Evolutionary conservation across 1,140 invertebrate species (phyloP).

Genomic region (Hetaerina americana): DNA sequence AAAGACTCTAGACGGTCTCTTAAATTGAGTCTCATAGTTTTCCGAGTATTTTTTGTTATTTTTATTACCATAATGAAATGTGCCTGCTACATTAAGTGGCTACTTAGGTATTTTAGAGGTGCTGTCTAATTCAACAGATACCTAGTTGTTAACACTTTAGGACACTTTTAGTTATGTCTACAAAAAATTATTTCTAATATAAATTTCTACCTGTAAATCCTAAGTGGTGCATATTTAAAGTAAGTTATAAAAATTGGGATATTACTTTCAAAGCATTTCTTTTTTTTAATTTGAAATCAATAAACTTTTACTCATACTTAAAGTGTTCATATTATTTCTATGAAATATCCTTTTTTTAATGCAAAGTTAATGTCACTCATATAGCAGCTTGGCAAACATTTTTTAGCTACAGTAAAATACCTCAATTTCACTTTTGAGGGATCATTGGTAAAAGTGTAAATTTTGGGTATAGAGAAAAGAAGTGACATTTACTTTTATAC

Average conservation of each 20-base stretch:
- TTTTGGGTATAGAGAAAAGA: too few species aligned
- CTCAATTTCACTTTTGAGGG: too few species aligned
- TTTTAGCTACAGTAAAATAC: too few species aligned
- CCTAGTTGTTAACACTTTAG: not conserved
- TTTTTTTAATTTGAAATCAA: not conserved
- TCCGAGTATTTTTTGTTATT: not conserved
- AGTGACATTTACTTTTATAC: too few species aligned
- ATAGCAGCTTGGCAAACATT: too few species aligned
- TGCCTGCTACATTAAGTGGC: not conserved
- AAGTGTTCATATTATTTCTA: too few species aligned
- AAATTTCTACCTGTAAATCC: not conserved
- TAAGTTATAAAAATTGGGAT: not conserved
- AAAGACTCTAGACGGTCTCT: not conserved
- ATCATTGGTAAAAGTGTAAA: too few species aligned
- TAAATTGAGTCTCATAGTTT: not conserved
- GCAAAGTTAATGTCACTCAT: too few species aligned
- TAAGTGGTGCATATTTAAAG: not conserved
- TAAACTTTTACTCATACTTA: not conserved
- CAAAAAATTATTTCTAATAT: not conserved
- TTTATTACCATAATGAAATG: not conserved
- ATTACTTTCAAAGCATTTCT: not conserved
- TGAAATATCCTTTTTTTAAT: too few species aligned
- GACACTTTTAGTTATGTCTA: not conserved
- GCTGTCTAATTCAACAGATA: not conserved
- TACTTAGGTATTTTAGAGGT: not conserved